Percentiles rank a stretch among this genome's conserved stretches.
phyloP scores from a whole-genome alignment of 2,888 invertebrate species.

The Drosophila longiperda region DNA sequence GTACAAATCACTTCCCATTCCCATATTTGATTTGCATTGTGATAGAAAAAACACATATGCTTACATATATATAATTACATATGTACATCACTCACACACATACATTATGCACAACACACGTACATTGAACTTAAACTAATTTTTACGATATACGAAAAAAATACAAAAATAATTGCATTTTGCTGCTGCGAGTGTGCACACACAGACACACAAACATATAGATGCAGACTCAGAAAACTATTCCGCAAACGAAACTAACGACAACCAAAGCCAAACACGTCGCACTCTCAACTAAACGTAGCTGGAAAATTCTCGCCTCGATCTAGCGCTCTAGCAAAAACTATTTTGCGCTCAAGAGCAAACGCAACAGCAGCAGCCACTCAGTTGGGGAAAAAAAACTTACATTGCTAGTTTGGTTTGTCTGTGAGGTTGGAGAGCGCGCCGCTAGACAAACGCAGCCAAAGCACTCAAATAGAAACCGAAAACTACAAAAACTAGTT shows the following conservation, averaged over 20 bases:
- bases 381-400: constrained; percentile 25
- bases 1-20: constrained; percentile 57
- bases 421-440: constrained; percentile 1
- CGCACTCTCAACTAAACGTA: constrained; percentile 59
- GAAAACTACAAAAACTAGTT: constrained; percentile 62
- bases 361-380: constrained; percentile 12
- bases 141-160: not conserved
- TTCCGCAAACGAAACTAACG: constrained; percentile 43
- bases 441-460: constrained; percentile 36
- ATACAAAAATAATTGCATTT: not conserved
- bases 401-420: constrained; percentile 51
- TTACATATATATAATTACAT: not conserved
- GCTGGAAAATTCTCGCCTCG: constrained; percentile 57
- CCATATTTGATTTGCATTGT: constrained; percentile 31
- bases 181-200: not conserved
- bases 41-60: constrained; percentile 11
- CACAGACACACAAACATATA: not conserved
- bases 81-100: constrained; percentile 3
- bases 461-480: constrained; percentile 60
- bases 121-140: constrained; percentile 1
- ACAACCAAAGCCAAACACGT: constrained; percentile 60
- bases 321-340: constrained; percentile 64
- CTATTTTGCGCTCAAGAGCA: constrained; percentile 69
- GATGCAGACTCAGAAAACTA: constrained; percentile 12
- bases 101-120: not conserved